These are phyloP conservation scores for Diabrotica balteata DNA, from an alignment of 2,888 invertebrate species.

Conservation along the genomic window DNA sequence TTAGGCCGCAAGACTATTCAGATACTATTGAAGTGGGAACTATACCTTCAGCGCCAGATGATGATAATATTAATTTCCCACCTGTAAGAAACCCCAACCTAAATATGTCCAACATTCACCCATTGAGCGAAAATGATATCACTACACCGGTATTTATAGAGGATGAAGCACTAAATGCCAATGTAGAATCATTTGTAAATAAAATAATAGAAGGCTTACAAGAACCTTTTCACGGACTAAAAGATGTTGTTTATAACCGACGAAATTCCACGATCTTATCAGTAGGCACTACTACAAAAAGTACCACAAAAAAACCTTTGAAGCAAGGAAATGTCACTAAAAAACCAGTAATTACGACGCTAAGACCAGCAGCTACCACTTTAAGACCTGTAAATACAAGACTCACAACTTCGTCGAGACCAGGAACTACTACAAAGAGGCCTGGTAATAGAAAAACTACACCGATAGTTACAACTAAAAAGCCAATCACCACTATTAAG, in stretches of 20 bases:
- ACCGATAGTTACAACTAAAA: slow-evolving; percentile 51
- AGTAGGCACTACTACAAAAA: slow-evolving; percentile 41
- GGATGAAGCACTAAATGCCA: slow-evolving; percentile 77
- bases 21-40: slow-evolving; percentile 44
- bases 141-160: slow-evolving; percentile 81
- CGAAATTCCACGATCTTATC: slow-evolving; percentile 54
- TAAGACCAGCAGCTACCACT: slow-evolving; percentile 54
- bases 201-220: slow-evolving; percentile 85
- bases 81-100: slow-evolving; percentile 85
- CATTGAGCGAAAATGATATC: slow-evolving; percentile 69
- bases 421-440: slow-evolving; percentile 46
- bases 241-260: slow-evolving; percentile 74
- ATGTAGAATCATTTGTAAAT: slow-evolving; percentile 82
- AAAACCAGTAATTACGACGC: slow-evolving; percentile 51
- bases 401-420: slow-evolving; percentile 49
- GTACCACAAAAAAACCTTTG: slow-evolving; percentile 55
- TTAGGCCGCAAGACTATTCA: slow-evolving; percentile 44
- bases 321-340: slow-evolving; percentile 50
- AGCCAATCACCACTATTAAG: slow-evolving; percentile 53
- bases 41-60: slow-evolving; percentile 65
- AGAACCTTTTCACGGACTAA: slow-evolving; percentile 81
- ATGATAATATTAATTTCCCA: slow-evolving; percentile 81
- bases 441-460: slow-evolving; percentile 52
- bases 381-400: slow-evolving; percentile 49
- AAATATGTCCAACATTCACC: slow-evolving; percentile 69